Conservation (phyloP, 2,113 vertebrate species). For the Hipposideros armiger region DNA sequence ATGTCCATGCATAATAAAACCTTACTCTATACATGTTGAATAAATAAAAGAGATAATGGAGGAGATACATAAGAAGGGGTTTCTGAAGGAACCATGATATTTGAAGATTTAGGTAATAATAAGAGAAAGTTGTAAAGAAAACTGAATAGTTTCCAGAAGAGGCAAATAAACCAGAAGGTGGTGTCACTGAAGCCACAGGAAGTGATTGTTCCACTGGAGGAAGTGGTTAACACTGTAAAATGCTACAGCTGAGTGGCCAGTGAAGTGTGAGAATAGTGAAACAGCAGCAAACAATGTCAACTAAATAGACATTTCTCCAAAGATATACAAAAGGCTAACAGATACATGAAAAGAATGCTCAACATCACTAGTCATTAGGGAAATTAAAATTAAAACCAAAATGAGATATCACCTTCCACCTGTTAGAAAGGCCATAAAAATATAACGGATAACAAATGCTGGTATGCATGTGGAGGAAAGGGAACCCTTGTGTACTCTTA, state of each 20-base stretch:
- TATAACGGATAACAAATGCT: background rate
- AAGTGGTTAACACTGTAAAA: slow-evolving; percentile 47
- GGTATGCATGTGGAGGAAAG: background rate
- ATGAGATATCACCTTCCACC: background rate
- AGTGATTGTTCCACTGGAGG: background rate
- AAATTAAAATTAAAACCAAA: background rate
- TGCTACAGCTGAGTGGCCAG: background rate
- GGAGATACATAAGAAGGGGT: background rate
- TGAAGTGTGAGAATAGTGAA: background rate
- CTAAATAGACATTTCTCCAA: background rate
- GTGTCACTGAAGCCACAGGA: background rate
- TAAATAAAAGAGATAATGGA: background rate
- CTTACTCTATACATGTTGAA: background rate
- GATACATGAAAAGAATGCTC: background rate
- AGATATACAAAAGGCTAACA: background rate
- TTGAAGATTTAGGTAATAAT: background rate
- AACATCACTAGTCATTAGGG: background rate
- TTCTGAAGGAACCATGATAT: background rate
- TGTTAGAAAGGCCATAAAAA: background rate
- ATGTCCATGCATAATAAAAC: background rate
- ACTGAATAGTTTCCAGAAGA: background rate
- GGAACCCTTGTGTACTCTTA: background rate
- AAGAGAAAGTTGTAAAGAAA: background rate
- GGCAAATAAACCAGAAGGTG: background rate
- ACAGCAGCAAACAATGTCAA: background rate